Percentiles rank a stretch among this genome's conserved stretches.
These are phyloP conservation scores for Abrostola tripartita DNA, from an alignment of 2,888 invertebrate species.

Conservation along the genomic window DNA sequence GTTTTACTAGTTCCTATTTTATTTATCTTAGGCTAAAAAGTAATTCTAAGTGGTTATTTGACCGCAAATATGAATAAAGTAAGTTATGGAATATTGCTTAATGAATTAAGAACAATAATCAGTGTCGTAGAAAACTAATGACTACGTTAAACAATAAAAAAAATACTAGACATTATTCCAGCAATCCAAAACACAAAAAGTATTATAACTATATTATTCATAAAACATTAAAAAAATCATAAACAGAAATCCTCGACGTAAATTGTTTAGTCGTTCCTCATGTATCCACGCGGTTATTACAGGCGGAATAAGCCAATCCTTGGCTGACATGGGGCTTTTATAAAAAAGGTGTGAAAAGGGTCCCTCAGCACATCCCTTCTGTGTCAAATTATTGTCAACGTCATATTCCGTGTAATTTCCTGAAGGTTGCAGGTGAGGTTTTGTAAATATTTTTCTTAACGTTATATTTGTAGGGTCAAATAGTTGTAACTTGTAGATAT, in stretches of 20 bases:
- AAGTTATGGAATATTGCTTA: too few relatives aligned
- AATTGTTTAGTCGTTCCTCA: constrained; percentile 32
- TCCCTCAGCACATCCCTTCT: constrained; percentile 41
- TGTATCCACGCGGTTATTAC: constrained; percentile 35
- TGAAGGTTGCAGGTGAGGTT: constrained; percentile 29
- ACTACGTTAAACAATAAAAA: too few relatives aligned
- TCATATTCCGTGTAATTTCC: constrained; percentile 55
- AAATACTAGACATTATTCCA: too few relatives aligned
- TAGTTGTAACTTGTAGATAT: not conserved
- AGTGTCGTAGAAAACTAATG: too few relatives aligned
- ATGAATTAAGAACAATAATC: too few relatives aligned
- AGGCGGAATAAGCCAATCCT: constrained; percentile 48
- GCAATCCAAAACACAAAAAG: too few relatives aligned
- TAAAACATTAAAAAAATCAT: not conserved
- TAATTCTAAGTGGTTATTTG: too few relatives aligned
- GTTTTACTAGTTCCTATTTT: too few relatives aligned
- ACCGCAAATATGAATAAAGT: too few relatives aligned
- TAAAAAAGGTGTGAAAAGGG: constrained; percentile 57
- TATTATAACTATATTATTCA: not conserved
- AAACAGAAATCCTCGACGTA: constrained; percentile 13
- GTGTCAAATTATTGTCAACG: constrained; percentile 58
- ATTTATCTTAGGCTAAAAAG: too few relatives aligned
- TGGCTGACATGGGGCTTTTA: constrained; percentile 46
- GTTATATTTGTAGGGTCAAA: not conserved
- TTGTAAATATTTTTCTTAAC: constrained; percentile 17